phyloP scores from a whole-genome alignment of 2,113 vertebrate species.

The Hoplias malabaricus region DNA sequence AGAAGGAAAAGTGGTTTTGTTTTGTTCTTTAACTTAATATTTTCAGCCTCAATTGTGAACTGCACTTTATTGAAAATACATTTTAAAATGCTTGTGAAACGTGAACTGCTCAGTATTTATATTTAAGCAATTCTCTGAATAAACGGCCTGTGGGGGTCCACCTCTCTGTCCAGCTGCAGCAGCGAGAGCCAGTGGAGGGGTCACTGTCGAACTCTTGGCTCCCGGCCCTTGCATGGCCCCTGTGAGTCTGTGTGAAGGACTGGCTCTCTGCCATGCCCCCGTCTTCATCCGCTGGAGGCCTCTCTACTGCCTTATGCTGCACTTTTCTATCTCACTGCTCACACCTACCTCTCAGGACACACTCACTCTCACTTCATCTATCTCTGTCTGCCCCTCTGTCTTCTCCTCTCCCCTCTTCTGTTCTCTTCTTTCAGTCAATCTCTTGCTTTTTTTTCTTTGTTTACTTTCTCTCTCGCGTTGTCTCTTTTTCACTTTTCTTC shows the following conservation, averaged over 20 bases:
- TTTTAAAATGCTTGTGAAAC: not conserved
- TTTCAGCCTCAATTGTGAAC: no score
- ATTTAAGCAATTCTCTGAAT: no score
- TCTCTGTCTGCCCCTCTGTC: not conserved
- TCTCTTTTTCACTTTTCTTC: not conserved
- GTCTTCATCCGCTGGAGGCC: not conserved
- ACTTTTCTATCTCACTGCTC: not conserved
- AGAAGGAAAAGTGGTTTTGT: no score
- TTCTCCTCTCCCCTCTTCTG: no score
- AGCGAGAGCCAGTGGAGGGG: not conserved
- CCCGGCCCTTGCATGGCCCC: conserved; percentile 9
- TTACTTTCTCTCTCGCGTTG: not conserved
- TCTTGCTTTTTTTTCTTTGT: not conserved
- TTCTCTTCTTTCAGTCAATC: not conserved
- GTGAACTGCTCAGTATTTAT: no score
- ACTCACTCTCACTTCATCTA: not conserved
- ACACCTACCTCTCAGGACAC: not conserved
- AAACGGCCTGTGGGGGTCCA: no score
- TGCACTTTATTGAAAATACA: no score
- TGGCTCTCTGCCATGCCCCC: conserved; percentile 19
- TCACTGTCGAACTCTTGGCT: not conserved
- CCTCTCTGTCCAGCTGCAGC: not conserved
- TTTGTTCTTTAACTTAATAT: no score
- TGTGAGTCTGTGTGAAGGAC: conserved; percentile 12
- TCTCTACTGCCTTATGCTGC: conserved; percentile 17